Evolutionary conservation across 1,140 invertebrate species (phyloP).

Genomic region (Diorhabda elongata): DNA sequence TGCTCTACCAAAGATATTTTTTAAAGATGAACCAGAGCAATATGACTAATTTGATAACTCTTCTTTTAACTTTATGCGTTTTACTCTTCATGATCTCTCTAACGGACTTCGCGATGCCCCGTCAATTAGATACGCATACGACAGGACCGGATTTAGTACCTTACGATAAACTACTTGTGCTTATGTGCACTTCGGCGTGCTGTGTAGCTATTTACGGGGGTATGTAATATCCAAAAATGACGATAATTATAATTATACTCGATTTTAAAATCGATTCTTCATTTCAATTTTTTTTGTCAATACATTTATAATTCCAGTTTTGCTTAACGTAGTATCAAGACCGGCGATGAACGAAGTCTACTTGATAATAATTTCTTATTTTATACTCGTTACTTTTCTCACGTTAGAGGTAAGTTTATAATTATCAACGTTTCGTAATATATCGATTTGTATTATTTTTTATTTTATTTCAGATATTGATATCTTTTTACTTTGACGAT

Average conservation of each 20-base stretch:
- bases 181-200: constrained; percentile 42
- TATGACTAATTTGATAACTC: constrained; percentile 75
- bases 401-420: constrained; percentile 41
- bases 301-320: constrained; percentile 51
- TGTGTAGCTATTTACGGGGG: constrained; percentile 45
- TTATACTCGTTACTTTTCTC: constrained; percentile 69
- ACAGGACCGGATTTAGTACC: constrained; percentile 25
- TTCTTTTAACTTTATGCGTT: constrained; percentile 66
- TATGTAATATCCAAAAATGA: constrained; percentile 25
- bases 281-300: not conserved
- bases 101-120: constrained; percentile 36
- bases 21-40: constrained; percentile 89
- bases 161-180: constrained; percentile 37
- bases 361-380: constrained; percentile 75
- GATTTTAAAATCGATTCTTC: not conserved
- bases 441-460: not conserved
- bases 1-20: constrained; percentile 88
- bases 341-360: constrained; percentile 85
- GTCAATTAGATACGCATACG: constrained; percentile 18
- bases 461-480: constrained; percentile 40
- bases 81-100: constrained; percentile 55
- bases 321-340: constrained; percentile 71
- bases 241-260: too few relatives aligned
- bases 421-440: not conserved
- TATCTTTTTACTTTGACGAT: constrained; percentile 39